Percentiles rank a stretch among this genome's conserved stretches.
Conservation (phyloP, 2,888 invertebrate species). For the Gastracanthus pulcherrimus region DNA sequence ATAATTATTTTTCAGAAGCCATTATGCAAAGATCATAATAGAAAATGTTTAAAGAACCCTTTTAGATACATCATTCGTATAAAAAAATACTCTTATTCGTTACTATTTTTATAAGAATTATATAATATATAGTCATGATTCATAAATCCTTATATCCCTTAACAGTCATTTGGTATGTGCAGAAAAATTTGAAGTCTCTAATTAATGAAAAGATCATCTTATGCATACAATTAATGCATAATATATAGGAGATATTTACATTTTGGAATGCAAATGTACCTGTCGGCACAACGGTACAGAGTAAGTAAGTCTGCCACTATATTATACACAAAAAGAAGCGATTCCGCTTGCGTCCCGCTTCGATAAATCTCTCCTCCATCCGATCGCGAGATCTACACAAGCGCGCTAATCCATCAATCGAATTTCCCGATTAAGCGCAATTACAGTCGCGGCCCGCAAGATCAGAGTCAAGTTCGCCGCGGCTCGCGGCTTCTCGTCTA, state of each 20-base stretch:
- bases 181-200: too few species aligned
- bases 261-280: background rate
- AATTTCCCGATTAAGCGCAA: slow-evolving; percentile 28
- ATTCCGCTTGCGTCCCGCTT: background rate
- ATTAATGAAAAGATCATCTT: too few species aligned
- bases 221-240: background rate
- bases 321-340: too few species aligned
- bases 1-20: too few species aligned
- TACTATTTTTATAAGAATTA: too few species aligned
- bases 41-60: background rate
- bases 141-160: too few species aligned
- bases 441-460: background rate
- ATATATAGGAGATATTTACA: background rate
- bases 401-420: background rate
- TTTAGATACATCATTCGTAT: background rate
- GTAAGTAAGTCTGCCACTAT: too few species aligned
- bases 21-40: too few species aligned
- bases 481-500: background rate
- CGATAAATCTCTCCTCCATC: background rate
- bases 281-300: background rate
- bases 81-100: background rate
- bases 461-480: background rate
- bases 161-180: too few species aligned
- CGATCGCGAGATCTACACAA: too few species aligned
- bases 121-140: too few species aligned